Percentiles rank a stretch among this genome's conserved stretches.
Evolutionary conservation across 2,888 invertebrate species (phyloP).

Genomic region (Nomada flava): DNA sequence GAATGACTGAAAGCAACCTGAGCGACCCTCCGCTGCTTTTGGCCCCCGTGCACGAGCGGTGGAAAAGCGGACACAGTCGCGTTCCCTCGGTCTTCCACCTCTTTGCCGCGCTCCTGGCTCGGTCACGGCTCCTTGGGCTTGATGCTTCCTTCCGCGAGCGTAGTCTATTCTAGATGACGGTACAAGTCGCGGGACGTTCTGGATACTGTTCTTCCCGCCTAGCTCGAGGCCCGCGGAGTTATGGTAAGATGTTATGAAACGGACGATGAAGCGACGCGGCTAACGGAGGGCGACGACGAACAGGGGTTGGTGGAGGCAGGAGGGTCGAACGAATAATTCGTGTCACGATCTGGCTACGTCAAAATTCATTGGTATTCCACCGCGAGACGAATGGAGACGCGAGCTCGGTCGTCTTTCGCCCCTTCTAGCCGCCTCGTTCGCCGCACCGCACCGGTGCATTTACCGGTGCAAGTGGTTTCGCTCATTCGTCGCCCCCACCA

Average conservation of each 20-base stretch:
- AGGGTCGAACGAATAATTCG: constrained; percentile 21
- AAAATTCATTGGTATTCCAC: constrained; percentile 46
- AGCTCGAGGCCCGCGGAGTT: neutral
- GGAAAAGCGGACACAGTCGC: constrained; percentile 74
- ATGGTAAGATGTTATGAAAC: neutral
- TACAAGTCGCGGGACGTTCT: too few relatives aligned
- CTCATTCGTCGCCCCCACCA: neutral
- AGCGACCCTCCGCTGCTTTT: constrained; percentile 48
- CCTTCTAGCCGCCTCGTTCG: neutral
- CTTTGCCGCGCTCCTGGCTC: constrained; percentile 46
- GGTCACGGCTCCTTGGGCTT: constrained; percentile 35
- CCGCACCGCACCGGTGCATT: constrained; percentile 2
- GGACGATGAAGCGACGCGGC: too few relatives aligned
- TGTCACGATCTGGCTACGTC: constrained; percentile 6
- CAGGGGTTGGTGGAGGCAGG: neutral
- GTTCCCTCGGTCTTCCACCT: constrained; percentile 65
- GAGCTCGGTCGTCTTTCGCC: neutral
- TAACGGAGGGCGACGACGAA: neutral
- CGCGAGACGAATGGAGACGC: neutral
- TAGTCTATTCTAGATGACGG: too few relatives aligned
- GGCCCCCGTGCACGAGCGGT: constrained; percentile 60
- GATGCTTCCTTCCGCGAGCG: constrained; percentile 12
- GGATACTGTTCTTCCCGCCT: too few relatives aligned
- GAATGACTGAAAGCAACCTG: constrained; percentile 79
- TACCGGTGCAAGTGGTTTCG: constrained; percentile 8